Evolutionary conservation across 2,888 invertebrate species (phyloP).

Genomic region (Chloroclysta siterata): DNA sequence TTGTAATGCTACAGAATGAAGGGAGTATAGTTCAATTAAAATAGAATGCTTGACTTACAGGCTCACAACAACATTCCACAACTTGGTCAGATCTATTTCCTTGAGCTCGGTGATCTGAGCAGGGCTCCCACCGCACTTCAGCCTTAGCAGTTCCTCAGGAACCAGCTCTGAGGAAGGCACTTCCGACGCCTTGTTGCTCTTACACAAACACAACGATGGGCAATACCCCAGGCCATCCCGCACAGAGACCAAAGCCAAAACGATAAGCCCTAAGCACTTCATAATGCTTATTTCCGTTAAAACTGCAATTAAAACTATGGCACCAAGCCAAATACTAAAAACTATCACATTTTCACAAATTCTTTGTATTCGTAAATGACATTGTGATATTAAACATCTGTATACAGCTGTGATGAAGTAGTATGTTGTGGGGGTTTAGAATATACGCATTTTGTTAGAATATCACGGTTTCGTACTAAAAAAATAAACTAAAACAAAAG

Average conservation of each 20-base stretch:
- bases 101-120: constrained; percentile 85
- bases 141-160: constrained; percentile 84
- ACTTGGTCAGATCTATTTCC: constrained; percentile 86
- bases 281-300: constrained; percentile 68
- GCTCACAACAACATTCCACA: constrained; percentile 86
- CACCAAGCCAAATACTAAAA: constrained; percentile 79
- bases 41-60: constrained; percentile 82
- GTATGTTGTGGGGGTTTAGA: constrained; percentile 1
- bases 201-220: constrained; percentile 82
- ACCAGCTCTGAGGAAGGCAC: constrained; percentile 79
- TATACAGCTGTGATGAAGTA: constrained; percentile 31
- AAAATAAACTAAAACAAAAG: constrained; percentile 66
- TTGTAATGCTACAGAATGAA: not conserved
- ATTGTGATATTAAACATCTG: constrained; percentile 39
- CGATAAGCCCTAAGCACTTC: constrained; percentile 63
- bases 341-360: constrained; percentile 80
- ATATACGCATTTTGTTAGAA: constrained; percentile 10
- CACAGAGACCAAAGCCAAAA: constrained; percentile 59
- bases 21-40: not conserved
- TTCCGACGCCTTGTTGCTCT: constrained; percentile 83
- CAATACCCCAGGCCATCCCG: constrained; percentile 63
- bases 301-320: constrained; percentile 73
- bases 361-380: constrained; percentile 61
- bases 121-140: constrained; percentile 86
- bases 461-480: constrained; percentile 49